Evolutionary conservation across 2,113 vertebrate species (phyloP).

Genomic region (Emydura subglobosa): DNA sequence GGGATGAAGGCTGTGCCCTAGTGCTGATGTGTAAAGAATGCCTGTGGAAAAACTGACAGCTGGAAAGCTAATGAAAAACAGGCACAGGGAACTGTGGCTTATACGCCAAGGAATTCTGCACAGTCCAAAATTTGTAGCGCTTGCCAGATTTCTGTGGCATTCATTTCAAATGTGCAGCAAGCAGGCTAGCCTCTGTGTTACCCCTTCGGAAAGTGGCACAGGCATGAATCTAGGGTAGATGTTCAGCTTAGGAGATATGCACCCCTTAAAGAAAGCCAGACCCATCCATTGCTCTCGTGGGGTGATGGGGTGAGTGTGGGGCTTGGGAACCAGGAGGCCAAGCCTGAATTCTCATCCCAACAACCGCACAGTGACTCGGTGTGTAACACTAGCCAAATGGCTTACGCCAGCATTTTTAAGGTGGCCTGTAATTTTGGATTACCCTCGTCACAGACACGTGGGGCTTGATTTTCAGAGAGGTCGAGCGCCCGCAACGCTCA

Average conservation of each 20-base stretch:
- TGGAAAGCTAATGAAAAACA: conserved; percentile 61
- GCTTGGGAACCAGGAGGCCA: background rate
- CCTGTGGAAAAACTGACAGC: conserved; percentile 59
- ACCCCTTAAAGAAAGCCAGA: background rate
- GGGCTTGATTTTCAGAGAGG: background rate
- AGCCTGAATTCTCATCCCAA: background rate
- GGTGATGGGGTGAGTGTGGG: rapidly evolving
- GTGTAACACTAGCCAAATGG: background rate
- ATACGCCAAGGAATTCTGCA: conserved; percentile 34
- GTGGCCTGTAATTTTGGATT: background rate
- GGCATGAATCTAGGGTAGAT: rapidly evolving
- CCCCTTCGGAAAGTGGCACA: background rate
- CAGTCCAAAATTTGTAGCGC: background rate
- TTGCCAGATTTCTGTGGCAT: background rate
- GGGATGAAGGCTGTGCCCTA: background rate
- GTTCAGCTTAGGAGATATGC: background rate
- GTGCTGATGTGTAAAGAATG: background rate
- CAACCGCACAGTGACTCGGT: background rate
- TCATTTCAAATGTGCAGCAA: background rate
- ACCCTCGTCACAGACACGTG: rapidly evolving
- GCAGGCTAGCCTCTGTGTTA: background rate
- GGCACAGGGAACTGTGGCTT: background rate
- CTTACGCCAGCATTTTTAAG: background rate
- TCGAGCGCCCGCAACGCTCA: rapidly evolving
- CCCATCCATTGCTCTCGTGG: rapidly evolving